Base-by-base conservation (phyloP, 2,113 vertebrate species). In the Rissa tridactyla region DNA sequence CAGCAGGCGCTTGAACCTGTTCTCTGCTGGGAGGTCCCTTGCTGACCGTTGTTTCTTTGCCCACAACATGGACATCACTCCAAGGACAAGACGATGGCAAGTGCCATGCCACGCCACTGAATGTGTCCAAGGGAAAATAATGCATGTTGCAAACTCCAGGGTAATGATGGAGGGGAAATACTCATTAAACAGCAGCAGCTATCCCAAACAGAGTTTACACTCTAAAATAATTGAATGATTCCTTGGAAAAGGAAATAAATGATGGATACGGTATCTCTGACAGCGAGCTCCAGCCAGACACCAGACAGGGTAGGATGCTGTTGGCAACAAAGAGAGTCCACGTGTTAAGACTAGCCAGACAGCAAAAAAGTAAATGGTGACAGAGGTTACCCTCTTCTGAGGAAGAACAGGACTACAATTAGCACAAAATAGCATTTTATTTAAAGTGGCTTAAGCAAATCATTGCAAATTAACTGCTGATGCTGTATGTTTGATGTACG, bases 71-170 rank as follows among this genome's bases (percentile, higher is more conserved):
- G 23, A 51, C 34, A 40, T 57, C 55, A 46, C 23, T 70, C 34
- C 69, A 90, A 76, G 20, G 29, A 70, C 32, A 46, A 62, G 49
- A 81, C 3, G 4, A 44, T 11, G 7, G 30, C 23, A 75, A 80
- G 62, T 11, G 17, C 57, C 36, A 15, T 26, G 52, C 32, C 49
- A 27, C 23, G 34, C 32, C 44, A 52, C 76, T 38, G 40, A 68
- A 19, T 6, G 15, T 25, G 30, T 46, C 42, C 42, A 30, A n/a
- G 18, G 36, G 47, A 57, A 44, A 46, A 76, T 22, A 64, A 64
- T 1, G 1, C 6, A 1, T 8, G 9, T 49, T 57, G 61, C 47
- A 57, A 44, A 79, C 46, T 51, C 15, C 1, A 2, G 26, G 22
- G 32, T 36, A 69, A 62, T 11, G 32, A 55, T 12, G 32, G 49